phyloP scores from a whole-genome alignment of 2,888 invertebrate genomes.

The Pocota personata region DNA sequence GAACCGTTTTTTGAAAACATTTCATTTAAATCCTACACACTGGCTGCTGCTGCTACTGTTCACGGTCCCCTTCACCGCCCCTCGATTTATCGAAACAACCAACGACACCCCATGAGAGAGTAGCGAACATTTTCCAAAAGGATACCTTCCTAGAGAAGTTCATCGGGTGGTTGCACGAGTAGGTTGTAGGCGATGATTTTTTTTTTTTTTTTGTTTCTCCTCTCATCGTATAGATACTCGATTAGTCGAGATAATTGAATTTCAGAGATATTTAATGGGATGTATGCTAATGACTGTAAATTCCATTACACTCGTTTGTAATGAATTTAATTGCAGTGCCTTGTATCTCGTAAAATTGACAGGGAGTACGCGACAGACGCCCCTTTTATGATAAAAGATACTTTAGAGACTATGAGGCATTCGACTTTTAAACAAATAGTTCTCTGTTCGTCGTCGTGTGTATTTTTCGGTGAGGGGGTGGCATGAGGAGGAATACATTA shows the following conservation, averaged over 20 bases:
- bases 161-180: constrained; percentile 58
- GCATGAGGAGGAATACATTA: constrained; percentile 54
- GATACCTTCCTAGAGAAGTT: constrained; percentile 59
- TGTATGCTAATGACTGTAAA: constrained; percentile 72
- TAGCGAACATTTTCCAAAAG: constrained; percentile 26
- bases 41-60: constrained; percentile 11
- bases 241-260: constrained; percentile 74
- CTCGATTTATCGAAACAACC: constrained; percentile 11
- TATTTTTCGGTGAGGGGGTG: background rate
- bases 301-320: constrained; percentile 69
- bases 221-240: constrained; percentile 70
- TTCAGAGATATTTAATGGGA: constrained; percentile 72
- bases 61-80: background rate
- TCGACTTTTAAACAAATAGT: constrained; percentile 34
- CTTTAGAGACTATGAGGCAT: background rate
- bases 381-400: constrained; percentile 35
- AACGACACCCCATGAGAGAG: constrained; percentile 32
- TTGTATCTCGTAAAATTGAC: constrained; percentile 3
- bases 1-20: constrained; percentile 60
- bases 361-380: constrained; percentile 2
- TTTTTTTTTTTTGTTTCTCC: constrained; percentile 1
- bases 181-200: constrained; percentile 31
- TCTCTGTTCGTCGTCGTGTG: background rate
- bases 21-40: constrained; percentile 67
- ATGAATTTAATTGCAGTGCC: constrained; percentile 67